A percentile compares a stretch with the other conserved stretches of the same genome.
These are phyloP conservation scores for Ylistrum balloti DNA, from an alignment of 1,140 invertebrate genomes.

Conservation along the genomic window DNA sequence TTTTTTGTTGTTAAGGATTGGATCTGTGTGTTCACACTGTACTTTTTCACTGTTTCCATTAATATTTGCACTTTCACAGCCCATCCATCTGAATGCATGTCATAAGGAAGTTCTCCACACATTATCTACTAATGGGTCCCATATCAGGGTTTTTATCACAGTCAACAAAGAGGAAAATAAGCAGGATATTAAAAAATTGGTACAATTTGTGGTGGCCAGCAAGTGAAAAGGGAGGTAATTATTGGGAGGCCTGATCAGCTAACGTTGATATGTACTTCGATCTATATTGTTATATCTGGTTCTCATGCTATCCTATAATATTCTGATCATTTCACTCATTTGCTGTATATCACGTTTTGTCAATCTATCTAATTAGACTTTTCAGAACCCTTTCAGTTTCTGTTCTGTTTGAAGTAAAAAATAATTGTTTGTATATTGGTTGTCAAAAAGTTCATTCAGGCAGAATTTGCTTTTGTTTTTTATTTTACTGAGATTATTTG, in stretches of 20 bases:
- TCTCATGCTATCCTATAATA: neutral
- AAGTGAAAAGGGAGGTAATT: neutral
- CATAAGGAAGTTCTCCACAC: neutral
- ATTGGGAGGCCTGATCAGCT: neutral
- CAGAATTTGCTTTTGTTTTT: no score
- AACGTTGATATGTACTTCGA: neutral
- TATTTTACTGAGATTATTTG: neutral
- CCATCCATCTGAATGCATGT: neutral
- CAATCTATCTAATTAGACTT: neutral
- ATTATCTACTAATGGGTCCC: neutral
- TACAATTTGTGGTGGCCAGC: neutral
- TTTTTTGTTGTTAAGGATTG: no score
- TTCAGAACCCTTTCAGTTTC: neutral
- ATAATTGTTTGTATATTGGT: neutral
- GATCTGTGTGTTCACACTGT: no score
- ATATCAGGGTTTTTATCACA: neutral
- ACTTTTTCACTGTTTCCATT: slow-evolving; percentile 18
- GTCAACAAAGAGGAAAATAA: neutral
- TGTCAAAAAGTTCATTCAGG: neutral
- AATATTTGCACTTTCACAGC: neutral
- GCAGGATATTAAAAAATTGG: neutral
- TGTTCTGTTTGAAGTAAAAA: neutral
- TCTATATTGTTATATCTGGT: neutral
- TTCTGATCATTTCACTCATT: no score
- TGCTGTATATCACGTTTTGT: neutral